Base-by-base conservation (phyloP, 2,113 vertebrate genomes). In the Aramus guarauna region DNA sequence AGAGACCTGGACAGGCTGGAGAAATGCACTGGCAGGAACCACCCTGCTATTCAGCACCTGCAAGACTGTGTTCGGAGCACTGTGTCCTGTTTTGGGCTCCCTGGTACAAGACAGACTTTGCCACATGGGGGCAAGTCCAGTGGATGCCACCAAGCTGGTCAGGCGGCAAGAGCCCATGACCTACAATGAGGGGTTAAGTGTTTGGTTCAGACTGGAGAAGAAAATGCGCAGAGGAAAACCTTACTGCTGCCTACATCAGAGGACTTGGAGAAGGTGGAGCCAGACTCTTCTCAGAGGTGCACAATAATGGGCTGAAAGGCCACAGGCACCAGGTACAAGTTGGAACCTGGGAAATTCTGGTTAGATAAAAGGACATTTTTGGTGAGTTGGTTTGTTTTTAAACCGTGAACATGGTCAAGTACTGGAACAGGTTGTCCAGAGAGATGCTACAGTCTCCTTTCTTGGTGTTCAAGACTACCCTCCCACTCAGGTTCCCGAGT, bases 41-140 rank as follows among this genome's bases (percentile, higher is more conserved):
- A 36, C 10, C 37, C 15, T 79, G n/a, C 37, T 29, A 9, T 0
- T 8, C 53, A 32, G 59, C 8, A 9, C 30, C 37, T 6, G 9
- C 7, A 63, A 36, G 52, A 5, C 36, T 63, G 55, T 0, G 6
- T 22, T 55, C 41, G 36, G 41, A 34, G 26, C 0, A 4, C 36
- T 12, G 53, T 13, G 34, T 11, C 34, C 79, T 10, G 23, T 1
- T 2, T 3, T 29, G n/a, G 81, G 36, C 30, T 72, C 14, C 43
- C 11, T 1, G 1, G 4, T 3, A 6, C 45, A 41, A 56, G 12
- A 3, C 48, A 73, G 59, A 16, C 34, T 8, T 2, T 4, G 22
- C 21, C 77, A 66, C 52, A 9, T 32, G 12, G 58, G 23, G 36
- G 29, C 59, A 15, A 2, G 43, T 1, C 43, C 53, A 26, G 27